Conservation (phyloP, 2,113 vertebrate species). For the Eonycteris spelaea region DNA sequence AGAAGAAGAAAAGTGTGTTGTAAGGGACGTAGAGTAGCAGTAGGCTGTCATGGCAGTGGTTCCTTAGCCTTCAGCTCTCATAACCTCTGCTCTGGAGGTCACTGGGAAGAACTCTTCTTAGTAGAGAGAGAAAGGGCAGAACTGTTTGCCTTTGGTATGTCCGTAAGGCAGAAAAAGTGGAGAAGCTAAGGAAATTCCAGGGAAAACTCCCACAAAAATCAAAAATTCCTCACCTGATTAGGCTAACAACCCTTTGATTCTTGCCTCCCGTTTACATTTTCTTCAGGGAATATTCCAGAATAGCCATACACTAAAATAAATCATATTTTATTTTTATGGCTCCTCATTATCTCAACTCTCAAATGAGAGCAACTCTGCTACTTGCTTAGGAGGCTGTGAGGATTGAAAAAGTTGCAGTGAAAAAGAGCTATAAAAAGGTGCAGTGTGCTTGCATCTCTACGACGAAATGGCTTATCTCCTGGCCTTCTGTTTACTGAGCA, state of each 20-base stretch:
- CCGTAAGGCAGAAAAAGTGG: background rate
- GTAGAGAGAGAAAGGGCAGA: background rate
- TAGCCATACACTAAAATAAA: background rate
- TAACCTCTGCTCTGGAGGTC: background rate
- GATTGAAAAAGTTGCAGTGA: background rate
- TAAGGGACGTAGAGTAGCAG: background rate
- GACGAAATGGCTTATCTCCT: fast-evolving
- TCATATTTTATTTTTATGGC: background rate
- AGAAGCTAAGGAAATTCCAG: background rate
- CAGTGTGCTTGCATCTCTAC: fast-evolving
- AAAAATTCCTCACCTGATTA: background rate
- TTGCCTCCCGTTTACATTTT: background rate
- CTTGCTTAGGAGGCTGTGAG: background rate
- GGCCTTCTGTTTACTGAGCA: background rate
- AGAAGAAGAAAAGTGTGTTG: background rate
- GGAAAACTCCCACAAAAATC: background rate
- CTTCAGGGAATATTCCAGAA: background rate
- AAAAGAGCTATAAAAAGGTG: background rate
- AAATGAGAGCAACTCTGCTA: background rate
- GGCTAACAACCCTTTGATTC: background rate
- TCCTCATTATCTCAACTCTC: background rate
- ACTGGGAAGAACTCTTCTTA: background rate
- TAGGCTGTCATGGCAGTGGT: background rate
- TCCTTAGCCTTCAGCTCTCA: background rate
- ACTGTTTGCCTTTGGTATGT: background rate